Base-by-base conservation (phyloP, 1,140 invertebrate species). In the Meloidogyne chitwoodi region DNA sequence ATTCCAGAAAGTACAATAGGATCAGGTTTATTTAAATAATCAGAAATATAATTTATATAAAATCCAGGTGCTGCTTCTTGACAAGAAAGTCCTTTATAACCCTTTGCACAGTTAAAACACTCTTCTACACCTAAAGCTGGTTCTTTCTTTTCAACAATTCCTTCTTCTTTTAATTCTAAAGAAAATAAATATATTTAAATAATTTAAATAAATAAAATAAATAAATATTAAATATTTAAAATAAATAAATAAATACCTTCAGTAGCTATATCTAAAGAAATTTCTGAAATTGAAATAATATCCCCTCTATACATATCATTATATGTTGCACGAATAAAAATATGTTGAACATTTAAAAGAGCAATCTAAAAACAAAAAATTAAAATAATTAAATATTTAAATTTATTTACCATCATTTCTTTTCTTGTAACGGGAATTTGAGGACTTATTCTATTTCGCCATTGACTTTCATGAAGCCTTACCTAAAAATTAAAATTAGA, bases 101-200 rank as follows among this genome's bases (percentile, higher is more conserved):
- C 83, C 22, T 72, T 70, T 2, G 82, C 80, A 77, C 88, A 93
- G 85, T 93, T 94, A n/a, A 91, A 89, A 86, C 96, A 98, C 65
- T 92, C 89, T 88, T 98, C 96, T 10, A 98, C 91, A 2, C 94
- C 93, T 64, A 90, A 88, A 1, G 93, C 94, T n/a, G 91, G 88
- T n/a, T 83, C 79, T 29, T 84, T 83, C 8, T 1, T 44, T 16
- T 44, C 41, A 19, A 44, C 12, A 4, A 64, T 66, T 64, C 26
- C 63, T 75, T 27, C 67, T 73, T 79, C 79, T 80, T 11, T 90
- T 90, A 22, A 91, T 68, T 90, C 90, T 90, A 31, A 31, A 6
- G 6, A 31, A 38, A 38, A 38, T n/a, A 5, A 56, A 48, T n/a
- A 56, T 56, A n/a, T 56, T 56, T n/a, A 56, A 48, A 48, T 16